Conservation (phyloP, 2,113 vertebrate species). For the Okapia johnstoni region DNA sequence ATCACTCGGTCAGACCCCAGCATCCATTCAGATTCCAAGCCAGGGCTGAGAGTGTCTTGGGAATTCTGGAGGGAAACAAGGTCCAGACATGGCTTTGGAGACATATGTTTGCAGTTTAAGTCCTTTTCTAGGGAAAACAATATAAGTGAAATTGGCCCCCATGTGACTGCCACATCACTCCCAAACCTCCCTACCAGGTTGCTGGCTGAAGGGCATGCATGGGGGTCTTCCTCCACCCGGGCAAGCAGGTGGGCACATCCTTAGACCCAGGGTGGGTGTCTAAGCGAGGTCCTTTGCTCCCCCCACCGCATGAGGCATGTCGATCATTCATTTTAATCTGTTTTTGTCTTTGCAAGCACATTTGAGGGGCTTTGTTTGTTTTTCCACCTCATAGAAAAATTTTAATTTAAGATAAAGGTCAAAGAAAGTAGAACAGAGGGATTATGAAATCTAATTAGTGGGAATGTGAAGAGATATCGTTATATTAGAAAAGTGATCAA, state of each 20-base stretch:
- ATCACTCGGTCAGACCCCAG: background rate
- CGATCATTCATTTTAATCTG: background rate
- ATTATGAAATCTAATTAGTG: conserved; percentile 64
- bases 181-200: background rate
- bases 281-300: background rate
- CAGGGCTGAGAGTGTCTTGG: background rate
- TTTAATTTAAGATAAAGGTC: conserved; percentile 70
- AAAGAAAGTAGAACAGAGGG: conserved; percentile 35
- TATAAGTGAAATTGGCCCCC: background rate
- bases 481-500: conserved; percentile 65
- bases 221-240: background rate
- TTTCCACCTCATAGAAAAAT: conserved; percentile 34
- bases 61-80: conserved; percentile 9
- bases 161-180: background rate
- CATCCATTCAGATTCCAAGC: background rate
- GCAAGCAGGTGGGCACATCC: background rate
- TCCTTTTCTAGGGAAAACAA: conserved; percentile 27
- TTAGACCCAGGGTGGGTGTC: background rate
- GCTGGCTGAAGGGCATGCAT: rapidly evolving
- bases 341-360: background rate
- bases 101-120: conserved; percentile 29
- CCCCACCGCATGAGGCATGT: background rate
- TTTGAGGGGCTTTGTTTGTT: background rate
- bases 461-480: conserved; percentile 40
- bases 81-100: background rate